These are phyloP conservation scores for Crotalus horridus DNA, from an alignment of 2,113 vertebrate genomes.

Conservation along the genomic window DNA sequence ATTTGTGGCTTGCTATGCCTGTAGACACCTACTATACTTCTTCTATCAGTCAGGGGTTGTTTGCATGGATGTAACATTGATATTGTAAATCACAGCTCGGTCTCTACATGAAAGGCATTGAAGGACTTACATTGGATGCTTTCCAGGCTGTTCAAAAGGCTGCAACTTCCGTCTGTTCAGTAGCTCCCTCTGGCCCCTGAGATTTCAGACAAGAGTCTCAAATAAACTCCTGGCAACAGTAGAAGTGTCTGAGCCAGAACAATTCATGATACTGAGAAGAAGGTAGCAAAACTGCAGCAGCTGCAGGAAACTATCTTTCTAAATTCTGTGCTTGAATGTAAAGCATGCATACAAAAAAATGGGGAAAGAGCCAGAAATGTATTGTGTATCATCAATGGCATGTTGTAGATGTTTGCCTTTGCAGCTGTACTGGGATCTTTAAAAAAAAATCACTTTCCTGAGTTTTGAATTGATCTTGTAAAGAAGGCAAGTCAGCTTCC, in stretches of 20 bases:
- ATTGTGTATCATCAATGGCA: conserved; percentile 6
- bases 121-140: not conserved
- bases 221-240: conserved; percentile 20
- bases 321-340: not conserved
- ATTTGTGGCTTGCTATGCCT: not conserved
- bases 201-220: conserved; percentile 12
- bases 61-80: not conserved
- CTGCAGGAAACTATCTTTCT: conserved; percentile 24
- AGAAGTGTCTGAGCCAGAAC: conserved; percentile 25
- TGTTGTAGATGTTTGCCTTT: not conserved
- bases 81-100: not conserved
- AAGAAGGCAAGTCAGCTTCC: not conserved
- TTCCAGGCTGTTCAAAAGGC: not conserved
- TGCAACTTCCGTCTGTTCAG: conserved; percentile 1
- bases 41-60: not conserved
- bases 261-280: conserved; percentile 15
- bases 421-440: conserved; percentile 12
- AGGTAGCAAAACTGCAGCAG: conserved; percentile 16
- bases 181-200: not conserved
- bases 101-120: not conserved
- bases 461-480: not conserved
- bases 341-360: not conserved
- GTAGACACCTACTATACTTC: not conserved
- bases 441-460: not conserved
- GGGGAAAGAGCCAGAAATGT: not conserved